These are phyloP conservation scores for Phaethon lepturus DNA, from an alignment of 2,113 vertebrate genomes.

Conservation along the genomic window DNA sequence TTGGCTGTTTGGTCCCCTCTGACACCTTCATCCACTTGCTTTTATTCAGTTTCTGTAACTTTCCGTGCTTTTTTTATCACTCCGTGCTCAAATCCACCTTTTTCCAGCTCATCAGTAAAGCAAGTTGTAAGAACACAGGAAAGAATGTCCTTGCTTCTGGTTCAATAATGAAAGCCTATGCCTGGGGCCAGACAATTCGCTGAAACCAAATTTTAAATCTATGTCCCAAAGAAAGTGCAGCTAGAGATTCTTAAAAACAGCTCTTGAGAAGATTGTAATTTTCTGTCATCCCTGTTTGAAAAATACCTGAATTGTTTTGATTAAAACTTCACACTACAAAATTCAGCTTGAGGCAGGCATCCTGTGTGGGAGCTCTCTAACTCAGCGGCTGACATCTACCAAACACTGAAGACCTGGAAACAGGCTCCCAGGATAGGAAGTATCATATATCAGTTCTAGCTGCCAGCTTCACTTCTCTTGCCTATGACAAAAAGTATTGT, in stretches of 20 bases:
- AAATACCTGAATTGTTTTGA: not conserved
- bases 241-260: not conserved
- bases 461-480: not conserved
- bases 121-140: not conserved
- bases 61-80: not conserved
- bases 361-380: not conserved
- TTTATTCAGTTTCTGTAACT: not conserved
- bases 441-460: not conserved
- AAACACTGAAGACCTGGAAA: not conserved
- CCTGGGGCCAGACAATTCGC: not conserved
- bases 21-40: not conserved
- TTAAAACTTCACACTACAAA: not conserved
- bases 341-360: rapidly evolving
- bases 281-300: not conserved
- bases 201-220: not conserved
- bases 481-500: not conserved
- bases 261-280: not conserved
- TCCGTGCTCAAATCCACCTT: not conserved
- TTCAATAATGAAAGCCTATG: not conserved
- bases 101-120: not conserved
- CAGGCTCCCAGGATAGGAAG: not conserved
- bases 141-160: not conserved
- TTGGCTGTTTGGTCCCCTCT: not conserved
- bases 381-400: not conserved
- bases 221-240: not conserved